These are phyloP conservation scores for Danio aesculapii DNA, from an alignment of 2,797 vertebrate genomes.

Conservation along the genomic window DNA sequence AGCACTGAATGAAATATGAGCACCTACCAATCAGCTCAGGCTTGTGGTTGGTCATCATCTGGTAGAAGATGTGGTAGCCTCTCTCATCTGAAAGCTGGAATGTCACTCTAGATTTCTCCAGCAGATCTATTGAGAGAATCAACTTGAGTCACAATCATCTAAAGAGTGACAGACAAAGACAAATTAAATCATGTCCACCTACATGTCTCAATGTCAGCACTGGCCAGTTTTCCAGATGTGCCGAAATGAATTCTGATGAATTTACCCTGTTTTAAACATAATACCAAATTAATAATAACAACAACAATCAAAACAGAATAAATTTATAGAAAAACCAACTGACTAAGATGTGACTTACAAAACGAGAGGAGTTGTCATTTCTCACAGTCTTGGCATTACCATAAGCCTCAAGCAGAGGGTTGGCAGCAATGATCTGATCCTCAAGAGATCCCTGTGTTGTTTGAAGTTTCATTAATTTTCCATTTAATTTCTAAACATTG, in stretches of 20 bases:
- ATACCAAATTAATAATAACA: neutral
- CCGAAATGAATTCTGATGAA: conserved; percentile 60
- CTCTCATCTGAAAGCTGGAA: conserved; percentile 88
- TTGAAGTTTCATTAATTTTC: conserved; percentile 15
- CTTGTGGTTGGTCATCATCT: conserved; percentile 88
- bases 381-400: no score
- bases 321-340: no score
- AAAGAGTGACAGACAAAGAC: neutral
- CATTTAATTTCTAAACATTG: neutral
- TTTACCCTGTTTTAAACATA: conserved; percentile 48
- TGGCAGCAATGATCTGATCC: no score
- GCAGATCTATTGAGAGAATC: conserved; percentile 77
- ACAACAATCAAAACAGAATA: neutral
- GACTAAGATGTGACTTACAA: no score
- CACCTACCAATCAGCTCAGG: conserved; percentile 85
- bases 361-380: no score
- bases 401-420: no score
- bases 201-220: conserved; percentile 64
- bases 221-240: conserved; percentile 57
- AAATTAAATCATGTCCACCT: conserved; percentile 1
- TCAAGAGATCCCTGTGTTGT: neutral
- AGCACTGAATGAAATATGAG: neutral
- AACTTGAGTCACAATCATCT: conserved; percentile 18
- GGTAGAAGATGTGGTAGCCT: conserved; percentile 91
- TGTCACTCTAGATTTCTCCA: conserved; percentile 89